These are phyloP conservation scores for Acanthornis magna DNA, from an alignment of 2,797 vertebrate species.

Conservation along the genomic window DNA sequence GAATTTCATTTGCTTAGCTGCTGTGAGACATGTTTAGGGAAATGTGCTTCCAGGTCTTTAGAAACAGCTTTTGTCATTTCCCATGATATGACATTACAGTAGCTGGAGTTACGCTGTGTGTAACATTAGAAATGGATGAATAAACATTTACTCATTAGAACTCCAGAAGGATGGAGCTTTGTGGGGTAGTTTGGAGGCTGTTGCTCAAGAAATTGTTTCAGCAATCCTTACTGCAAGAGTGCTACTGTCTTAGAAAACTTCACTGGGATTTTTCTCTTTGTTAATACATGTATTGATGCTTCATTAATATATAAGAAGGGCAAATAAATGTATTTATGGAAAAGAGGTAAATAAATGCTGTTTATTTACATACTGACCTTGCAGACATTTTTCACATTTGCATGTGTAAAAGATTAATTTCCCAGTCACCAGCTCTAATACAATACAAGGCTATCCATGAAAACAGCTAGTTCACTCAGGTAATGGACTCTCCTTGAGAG, in stretches of 20 bases:
- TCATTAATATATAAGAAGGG: neutral
- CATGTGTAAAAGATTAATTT: neutral
- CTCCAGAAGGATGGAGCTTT: neutral
- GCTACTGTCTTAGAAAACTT: neutral
- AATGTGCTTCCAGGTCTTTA: neutral
- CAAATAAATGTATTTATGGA: neutral
- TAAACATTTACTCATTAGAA: neutral
- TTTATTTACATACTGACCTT: neutral
- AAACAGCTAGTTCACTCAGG: neutral
- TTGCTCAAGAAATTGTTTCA: neutral
- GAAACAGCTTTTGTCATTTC: neutral
- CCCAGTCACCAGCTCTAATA: rapidly evolving
- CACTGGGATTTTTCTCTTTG: neutral
- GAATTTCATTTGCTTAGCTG: neutral
- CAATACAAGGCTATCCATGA: neutral
- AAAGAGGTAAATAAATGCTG: neutral
- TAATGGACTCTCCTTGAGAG: neutral
- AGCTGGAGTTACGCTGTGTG: neutral
- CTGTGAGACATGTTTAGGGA: rapidly evolving
- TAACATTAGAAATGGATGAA: neutral
- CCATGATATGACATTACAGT: neutral
- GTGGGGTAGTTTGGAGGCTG: neutral
- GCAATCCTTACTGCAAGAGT: neutral
- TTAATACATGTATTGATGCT: neutral
- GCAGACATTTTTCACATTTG: neutral